These are phyloP conservation scores for Brenthis hecate DNA, from an alignment of 2,888 invertebrate genomes.

Conservation along the genomic window DNA sequence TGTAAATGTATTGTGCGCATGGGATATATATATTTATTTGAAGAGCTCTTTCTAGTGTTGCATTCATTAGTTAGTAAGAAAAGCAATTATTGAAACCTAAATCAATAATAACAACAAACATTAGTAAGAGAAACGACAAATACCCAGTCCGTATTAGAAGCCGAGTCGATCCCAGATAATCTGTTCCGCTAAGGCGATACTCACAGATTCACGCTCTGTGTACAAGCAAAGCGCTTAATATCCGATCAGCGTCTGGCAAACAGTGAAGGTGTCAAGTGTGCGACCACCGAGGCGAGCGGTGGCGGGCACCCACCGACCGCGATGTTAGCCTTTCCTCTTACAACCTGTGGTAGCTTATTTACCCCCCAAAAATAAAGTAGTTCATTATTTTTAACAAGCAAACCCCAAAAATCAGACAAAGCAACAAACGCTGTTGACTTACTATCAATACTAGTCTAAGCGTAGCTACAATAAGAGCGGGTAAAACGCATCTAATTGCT, in stretches of 20 bases:
- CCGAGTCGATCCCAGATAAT: conserved; percentile 21
- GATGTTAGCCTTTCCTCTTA: conserved; percentile 66
- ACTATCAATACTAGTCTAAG: conserved; percentile 59
- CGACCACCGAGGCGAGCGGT: conserved; percentile 45
- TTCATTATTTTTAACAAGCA: conserved; percentile 75
- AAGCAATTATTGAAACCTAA: neutral
- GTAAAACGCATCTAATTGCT: conserved; percentile 79
- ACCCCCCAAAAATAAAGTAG: conserved; percentile 73
- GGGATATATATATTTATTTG: too few species aligned
- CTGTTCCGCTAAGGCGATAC: conserved; percentile 25
- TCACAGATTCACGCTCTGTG: conserved; percentile 39
- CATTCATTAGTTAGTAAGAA: neutral
- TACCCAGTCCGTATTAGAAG: neutral
- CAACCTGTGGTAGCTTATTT: conserved; percentile 56
- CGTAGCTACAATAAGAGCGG: conserved; percentile 65
- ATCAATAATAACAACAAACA: neutral
- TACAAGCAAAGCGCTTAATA: conserved; percentile 39
- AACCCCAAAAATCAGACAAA: conserved; percentile 63
- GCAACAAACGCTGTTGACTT: conserved; percentile 52
- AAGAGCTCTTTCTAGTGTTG: too few species aligned
- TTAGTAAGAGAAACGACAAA: neutral
- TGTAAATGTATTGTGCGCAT: too few species aligned
- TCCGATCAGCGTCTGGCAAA: conserved; percentile 42
- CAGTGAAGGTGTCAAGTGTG: conserved; percentile 47
- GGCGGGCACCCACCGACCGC: conserved; percentile 31